Base-by-base conservation (phyloP, 2,113 vertebrate species). In the Benitochromis conjunctus region DNA sequence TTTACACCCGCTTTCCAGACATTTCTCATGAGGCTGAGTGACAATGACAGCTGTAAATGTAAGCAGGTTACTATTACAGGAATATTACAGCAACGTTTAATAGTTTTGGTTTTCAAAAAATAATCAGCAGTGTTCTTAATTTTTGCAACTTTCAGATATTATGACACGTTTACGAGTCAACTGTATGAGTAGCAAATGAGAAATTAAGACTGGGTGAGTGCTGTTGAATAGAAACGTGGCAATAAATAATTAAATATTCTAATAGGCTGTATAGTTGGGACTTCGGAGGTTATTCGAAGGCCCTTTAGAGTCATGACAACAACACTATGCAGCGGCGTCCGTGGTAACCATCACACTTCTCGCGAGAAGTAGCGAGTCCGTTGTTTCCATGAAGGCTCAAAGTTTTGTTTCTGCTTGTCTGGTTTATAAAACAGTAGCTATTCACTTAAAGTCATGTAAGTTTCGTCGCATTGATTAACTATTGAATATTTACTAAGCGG, bases 351-450 rank as follows among this genome's bases (percentile, higher is more conserved):
- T 31, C 12, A 0, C 19, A 84, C 24, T 11, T 94, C 92, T 92
- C 94, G 93, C 94, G 93, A 94, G 91, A 94, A 46, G 16, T 83
- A 9, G 14, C 1, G 34, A 54, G 18, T 84, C 5, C 9, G 13
- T 38, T 74, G 69, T 74, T 51, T 74, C 8, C 31, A 51, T 43
- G 24, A 29, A 74, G 10, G 16, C 43, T 29, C 43, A 29, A 74
- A 51, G 16, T 74, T 51, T 51, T 31, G 18, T 74, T 31, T 48
- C 16, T 19, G 21, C 16, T 4, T 41, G 8, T 31, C 14, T 29
- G 54, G 36, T 43, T 36, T 71, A 1, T 0, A 62, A 5, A 29
- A 16, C 16, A 3, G 10, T 19, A 29, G 26, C 6, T 41, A 38
- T 62, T 29, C 36, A 3, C 2, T 21, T 5, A 3, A 71, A 19